Evolutionary conservation across 2,888 invertebrate species (phyloP).

Genomic region (Helicoverpa assulta): DNA sequence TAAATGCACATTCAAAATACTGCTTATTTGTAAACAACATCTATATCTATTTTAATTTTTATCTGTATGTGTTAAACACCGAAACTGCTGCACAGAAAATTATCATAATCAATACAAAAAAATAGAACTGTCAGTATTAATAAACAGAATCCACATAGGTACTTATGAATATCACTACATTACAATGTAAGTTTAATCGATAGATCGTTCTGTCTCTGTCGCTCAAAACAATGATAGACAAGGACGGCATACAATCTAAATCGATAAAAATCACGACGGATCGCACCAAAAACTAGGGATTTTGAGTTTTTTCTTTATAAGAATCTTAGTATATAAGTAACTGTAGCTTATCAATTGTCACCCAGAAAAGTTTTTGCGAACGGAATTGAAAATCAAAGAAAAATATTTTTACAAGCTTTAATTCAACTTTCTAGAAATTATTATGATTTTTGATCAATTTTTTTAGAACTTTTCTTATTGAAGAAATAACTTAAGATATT

Average conservation of each 20-base stretch:
- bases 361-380: no score
- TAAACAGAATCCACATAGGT: constrained; percentile 44
- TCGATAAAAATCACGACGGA: constrained; percentile 45
- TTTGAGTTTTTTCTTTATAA: constrained; percentile 2
- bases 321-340: constrained; percentile 25
- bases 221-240: constrained; percentile 22
- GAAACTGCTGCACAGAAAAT: no score
- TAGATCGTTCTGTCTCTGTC: constrained; percentile 53
- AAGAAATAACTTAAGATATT: no score
- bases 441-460: no score
- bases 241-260: constrained; percentile 53
- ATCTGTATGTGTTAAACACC: no score
- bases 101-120: not conserved
- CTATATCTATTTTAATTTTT: no score
- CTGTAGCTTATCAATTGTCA: not conserved
- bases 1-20: not conserved
- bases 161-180: constrained; percentile 26
- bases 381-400: no score
- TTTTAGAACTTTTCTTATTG: no score
- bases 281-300: constrained; percentile 31
- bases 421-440: no score
- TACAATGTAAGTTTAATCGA: constrained; percentile 39
- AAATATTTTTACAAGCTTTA: no score
- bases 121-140: constrained; percentile 45
- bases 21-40: not conserved